Percentiles rank a stretch among this genome's conserved stretches.
Conservation (phyloP, 2,113 vertebrate species). For the Corythornis vintsioides region DNA sequence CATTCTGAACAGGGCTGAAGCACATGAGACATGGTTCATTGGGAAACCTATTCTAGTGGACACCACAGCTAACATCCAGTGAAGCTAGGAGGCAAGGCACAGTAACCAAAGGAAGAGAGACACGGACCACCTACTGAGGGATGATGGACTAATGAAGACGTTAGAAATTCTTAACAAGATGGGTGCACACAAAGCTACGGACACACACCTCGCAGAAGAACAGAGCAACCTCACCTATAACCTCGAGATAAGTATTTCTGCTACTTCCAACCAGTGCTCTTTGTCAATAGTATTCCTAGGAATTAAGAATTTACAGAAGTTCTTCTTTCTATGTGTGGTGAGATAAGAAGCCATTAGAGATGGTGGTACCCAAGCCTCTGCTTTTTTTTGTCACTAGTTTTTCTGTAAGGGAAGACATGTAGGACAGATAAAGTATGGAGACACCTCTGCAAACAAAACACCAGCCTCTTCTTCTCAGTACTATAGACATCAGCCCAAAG, state of each 20-base stretch:
- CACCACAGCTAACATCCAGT: not conserved
- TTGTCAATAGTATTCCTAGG: not conserved
- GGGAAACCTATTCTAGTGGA: not conserved
- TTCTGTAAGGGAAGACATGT: not conserved
- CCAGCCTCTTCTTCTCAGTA: not conserved
- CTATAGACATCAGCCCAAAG: not conserved
- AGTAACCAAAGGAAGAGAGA: not conserved
- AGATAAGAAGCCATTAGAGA: not conserved
- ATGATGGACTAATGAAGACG: no score
- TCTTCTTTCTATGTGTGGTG: not conserved
- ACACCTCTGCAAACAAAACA: not conserved
- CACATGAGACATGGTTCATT: accelerated
- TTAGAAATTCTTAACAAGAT: not conserved
- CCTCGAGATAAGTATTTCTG: not conserved
- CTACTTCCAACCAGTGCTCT: not conserved
- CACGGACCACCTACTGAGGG: not conserved
- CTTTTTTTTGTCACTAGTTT: not conserved
- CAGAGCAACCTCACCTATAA: not conserved
- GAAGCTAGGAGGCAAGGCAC: accelerated
- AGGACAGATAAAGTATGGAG: not conserved
- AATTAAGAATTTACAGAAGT: not conserved
- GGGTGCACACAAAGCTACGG: accelerated
- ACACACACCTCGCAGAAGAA: not conserved
- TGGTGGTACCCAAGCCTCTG: accelerated
- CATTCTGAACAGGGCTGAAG: not conserved